A percentile compares a stretch with the other conserved stretches of the same genome.
Conservation (phyloP, 2,113 vertebrate genomes). For the Murina feae region DNA sequence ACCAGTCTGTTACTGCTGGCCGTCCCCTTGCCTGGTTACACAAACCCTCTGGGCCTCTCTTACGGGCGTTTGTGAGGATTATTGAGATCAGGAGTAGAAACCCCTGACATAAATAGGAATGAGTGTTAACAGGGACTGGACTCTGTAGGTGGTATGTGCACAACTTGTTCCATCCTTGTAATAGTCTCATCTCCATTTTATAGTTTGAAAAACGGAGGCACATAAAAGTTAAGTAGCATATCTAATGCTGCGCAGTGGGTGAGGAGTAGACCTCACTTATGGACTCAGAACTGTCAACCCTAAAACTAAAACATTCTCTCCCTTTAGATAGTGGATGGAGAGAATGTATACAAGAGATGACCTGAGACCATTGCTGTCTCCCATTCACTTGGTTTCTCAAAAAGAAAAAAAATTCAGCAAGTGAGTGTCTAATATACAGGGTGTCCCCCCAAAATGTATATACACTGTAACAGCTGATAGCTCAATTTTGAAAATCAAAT, state of each 20-base stretch:
- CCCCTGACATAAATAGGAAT: background rate
- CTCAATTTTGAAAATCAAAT: too few relatives aligned
- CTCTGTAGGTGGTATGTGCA: background rate
- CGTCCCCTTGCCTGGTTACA: background rate
- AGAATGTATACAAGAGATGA: background rate
- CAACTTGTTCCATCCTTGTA: background rate
- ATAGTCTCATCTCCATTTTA: background rate
- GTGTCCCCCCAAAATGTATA: too few relatives aligned
- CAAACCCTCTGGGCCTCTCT: background rate
- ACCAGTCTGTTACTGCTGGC: background rate
- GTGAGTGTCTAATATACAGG: background rate
- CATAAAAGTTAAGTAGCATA: background rate
- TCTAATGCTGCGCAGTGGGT: background rate
- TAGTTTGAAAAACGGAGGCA: background rate
- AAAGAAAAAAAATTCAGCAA: background rate
- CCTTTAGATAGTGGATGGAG: background rate
- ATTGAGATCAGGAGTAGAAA: background rate
- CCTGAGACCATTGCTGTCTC: background rate
- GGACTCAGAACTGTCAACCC: background rate
- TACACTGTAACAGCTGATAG: too few relatives aligned
- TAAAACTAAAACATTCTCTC: background rate
- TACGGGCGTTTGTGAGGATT: background rate
- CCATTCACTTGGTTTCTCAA: background rate
- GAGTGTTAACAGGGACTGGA: background rate
- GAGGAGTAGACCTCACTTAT: background rate